Conservation (phyloP, 1,140 invertebrate species). For the Muscidifurax raptorellus region DNA sequence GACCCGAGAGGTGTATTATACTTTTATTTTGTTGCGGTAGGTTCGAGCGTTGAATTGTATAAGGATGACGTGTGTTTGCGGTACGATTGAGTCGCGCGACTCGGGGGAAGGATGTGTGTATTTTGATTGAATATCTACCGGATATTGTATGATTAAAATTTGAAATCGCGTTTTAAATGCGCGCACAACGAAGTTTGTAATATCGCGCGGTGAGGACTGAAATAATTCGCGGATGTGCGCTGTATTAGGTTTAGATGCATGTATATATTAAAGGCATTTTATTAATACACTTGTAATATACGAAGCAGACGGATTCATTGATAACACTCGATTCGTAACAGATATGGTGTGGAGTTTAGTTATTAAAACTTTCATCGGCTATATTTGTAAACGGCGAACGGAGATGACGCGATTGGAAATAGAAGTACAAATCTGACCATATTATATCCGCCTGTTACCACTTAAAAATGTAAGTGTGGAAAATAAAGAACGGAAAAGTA, state of each 20-base stretch:
- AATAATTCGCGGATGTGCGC: neutral
- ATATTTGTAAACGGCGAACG: too few species aligned
- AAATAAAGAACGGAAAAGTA: too few species aligned
- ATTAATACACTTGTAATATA: too few species aligned
- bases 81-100: neutral
- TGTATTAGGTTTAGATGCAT: neutral
- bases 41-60: neutral
- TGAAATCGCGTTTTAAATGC: too few species aligned
- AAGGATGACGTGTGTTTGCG: neutral
- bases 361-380: too few species aligned
- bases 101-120: too few species aligned
- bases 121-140: neutral
- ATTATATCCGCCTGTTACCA: neutral
- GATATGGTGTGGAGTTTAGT: too few species aligned
- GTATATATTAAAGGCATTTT: too few species aligned
- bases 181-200: neutral
- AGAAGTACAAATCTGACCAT: neutral
- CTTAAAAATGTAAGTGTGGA: neutral
- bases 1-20: neutral
- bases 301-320: too few species aligned
- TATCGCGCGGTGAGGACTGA: neutral
- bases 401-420: neutral
- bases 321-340: too few species aligned
- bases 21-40: conserved; percentile 1
- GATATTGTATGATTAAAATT: too few species aligned